Percentiles rank a stretch among this genome's conserved stretches.
Evolutionary conservation across 2,113 vertebrate genomes (phyloP).

Genomic region (Atherinomorus stipes): DNA sequence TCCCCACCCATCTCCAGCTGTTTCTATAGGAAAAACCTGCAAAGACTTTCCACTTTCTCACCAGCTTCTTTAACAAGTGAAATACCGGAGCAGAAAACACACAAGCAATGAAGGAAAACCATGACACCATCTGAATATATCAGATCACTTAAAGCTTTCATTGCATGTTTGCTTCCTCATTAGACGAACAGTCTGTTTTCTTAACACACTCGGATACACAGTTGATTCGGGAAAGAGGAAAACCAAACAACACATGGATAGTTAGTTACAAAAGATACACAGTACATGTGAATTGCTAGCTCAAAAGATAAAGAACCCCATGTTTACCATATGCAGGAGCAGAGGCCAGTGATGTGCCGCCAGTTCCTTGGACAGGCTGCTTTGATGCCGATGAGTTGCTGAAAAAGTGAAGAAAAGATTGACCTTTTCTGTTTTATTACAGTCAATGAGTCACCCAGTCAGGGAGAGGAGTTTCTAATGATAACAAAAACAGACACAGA

Average conservation of each 20-base stretch:
- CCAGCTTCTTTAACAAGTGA: not conserved
- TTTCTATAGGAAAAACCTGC: conserved; percentile 32
- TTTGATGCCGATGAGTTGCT: conserved; percentile 58
- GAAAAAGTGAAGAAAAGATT: conserved; percentile 35
- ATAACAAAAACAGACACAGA: conserved; percentile 5
- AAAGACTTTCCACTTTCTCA: conserved; percentile 17
- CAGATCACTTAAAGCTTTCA: conserved; percentile 49
- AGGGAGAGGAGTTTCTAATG: not conserved
- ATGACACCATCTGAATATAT: conserved; percentile 45
- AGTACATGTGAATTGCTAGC: not conserved
- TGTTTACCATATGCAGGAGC: conserved; percentile 70
- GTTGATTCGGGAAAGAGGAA: not conserved
- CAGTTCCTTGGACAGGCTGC: conserved; percentile 54
- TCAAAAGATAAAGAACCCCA: not conserved
- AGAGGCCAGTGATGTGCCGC: conserved; percentile 32
- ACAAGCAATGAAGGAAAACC: conserved; percentile 24
- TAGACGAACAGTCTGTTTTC: conserved; percentile 9
- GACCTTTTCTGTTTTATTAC: not conserved
- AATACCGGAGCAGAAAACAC: conserved; percentile 24
- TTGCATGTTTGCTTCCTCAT: conserved; percentile 36
- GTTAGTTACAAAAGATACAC: not conserved
- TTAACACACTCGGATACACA: not conserved
- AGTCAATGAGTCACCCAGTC: conserved; percentile 13
- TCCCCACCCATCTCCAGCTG: conserved; percentile 64
- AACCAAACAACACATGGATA: not conserved